Percentiles rank a stretch among this genome's conserved stretches.
Conservation (phyloP, 2,113 vertebrate species). For the Podarcis muralis region DNA sequence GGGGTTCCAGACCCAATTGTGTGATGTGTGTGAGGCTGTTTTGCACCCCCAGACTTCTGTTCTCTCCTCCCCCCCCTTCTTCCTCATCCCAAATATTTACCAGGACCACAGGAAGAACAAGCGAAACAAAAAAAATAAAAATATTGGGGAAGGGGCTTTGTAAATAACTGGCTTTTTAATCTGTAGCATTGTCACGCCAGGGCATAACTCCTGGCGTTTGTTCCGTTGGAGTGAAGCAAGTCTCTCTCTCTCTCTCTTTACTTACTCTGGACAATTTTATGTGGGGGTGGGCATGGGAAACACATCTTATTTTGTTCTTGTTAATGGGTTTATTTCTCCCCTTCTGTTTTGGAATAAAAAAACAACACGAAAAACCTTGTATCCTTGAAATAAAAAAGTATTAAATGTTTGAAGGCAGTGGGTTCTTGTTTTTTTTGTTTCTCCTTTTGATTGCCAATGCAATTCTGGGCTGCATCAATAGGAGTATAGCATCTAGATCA, state of each 20-base stretch:
- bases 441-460: not conserved
- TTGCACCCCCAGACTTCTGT: not conserved
- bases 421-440: not conserved
- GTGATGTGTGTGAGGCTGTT: not conserved
- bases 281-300: not conserved
- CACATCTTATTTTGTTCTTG: not conserved
- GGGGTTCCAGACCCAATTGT: not conserved
- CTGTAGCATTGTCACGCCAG: accelerated
- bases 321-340: slow-evolving; percentile 39
- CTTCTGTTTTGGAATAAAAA: slow-evolving; percentile 45
- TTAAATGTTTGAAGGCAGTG: slow-evolving; percentile 65
- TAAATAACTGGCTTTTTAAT: not conserved
- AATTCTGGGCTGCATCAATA: too few species aligned
- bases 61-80: not conserved
- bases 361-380: slow-evolving; percentile 51
- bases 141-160: not conserved
- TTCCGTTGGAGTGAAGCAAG: slow-evolving; percentile 14
- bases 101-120: too few species aligned
- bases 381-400: slow-evolving; percentile 72
- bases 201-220: not conserved
- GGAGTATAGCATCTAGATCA: too few species aligned
- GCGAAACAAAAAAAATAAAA: too few species aligned
- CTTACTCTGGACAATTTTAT: slow-evolving; percentile 38
- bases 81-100: not conserved
- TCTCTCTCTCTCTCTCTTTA: slow-evolving; percentile 5